Percentiles rank a stretch among this genome's conserved stretches.
These are phyloP conservation scores for Pemphredon lugubris DNA, from an alignment of 2,888 invertebrate species.

Conservation along the genomic window DNA sequence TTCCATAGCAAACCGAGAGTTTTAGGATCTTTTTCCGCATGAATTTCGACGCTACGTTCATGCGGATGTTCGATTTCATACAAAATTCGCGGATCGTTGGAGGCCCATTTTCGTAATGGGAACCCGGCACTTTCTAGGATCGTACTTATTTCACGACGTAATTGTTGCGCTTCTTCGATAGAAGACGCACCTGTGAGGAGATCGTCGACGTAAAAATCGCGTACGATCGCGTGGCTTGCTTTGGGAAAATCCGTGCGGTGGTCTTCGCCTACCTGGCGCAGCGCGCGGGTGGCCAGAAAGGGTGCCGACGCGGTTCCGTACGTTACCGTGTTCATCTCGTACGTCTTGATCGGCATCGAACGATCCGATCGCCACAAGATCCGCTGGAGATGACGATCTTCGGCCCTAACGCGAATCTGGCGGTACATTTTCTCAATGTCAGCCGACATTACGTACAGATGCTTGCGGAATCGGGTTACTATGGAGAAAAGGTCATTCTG, in stretches of 20 bases:
- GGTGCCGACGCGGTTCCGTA: constrained; percentile 15
- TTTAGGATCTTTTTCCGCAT: constrained; percentile 4
- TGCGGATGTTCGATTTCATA: neutral
- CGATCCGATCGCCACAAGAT: constrained; percentile 1
- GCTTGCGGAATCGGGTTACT: constrained; percentile 3
- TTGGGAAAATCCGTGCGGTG: neutral
- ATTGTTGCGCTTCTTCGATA: neutral
- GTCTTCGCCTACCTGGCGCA: neutral
- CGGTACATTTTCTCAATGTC: constrained; percentile 20
- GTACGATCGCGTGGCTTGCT: neutral
- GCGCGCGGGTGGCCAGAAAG: constrained; percentile 4
- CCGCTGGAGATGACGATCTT: neutral
- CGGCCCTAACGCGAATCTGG: neutral
- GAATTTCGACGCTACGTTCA: neutral
- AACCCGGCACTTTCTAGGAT: neutral
- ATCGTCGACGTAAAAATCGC: constrained; percentile 20
- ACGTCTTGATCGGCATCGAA: neutral
- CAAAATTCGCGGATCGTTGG: constrained; percentile 1
- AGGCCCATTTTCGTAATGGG: constrained; percentile 1
- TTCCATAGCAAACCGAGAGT: neutral
- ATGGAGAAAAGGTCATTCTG: constrained; percentile 7
- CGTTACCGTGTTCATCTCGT: constrained; percentile 9
- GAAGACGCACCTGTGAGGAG: constrained; percentile 1
- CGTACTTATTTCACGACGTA: neutral
- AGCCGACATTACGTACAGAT: neutral